A percentile compares a stretch with the other conserved stretches of the same genome.
phyloP scores from a whole-genome alignment of 2,797 vertebrate species.

The Erithacus rubecula region DNA sequence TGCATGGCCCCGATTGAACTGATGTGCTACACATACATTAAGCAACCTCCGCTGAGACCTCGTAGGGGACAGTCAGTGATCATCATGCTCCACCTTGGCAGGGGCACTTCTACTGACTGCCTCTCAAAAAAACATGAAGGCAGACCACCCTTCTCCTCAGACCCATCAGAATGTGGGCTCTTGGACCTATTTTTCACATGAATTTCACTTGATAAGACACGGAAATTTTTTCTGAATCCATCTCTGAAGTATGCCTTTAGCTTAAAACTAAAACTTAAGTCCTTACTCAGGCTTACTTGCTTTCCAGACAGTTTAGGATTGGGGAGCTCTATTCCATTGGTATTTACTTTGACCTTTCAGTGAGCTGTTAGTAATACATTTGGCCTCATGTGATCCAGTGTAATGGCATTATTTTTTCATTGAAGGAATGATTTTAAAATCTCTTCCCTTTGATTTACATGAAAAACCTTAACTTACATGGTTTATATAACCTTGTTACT shows the following conservation, averaged over 20 bases:
- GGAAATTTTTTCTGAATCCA: neutral
- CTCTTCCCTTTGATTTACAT: neutral
- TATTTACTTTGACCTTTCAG: neutral
- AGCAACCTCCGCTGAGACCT: neutral
- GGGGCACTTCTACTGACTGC: neutral
- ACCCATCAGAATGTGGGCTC: rapidly evolving
- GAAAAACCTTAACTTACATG: neutral
- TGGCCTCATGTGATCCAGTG: neutral
- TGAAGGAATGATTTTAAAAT: neutral
- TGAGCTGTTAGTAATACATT: neutral
- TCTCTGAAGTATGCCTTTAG: neutral
- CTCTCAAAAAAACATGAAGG: neutral
- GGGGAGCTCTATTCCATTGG: neutral
- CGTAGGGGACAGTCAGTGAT: neutral
- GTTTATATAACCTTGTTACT: neutral
- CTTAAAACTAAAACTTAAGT: neutral
- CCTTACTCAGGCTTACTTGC: neutral
- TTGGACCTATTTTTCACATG: neutral
- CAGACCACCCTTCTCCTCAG: neutral
- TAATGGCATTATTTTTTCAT: neutral
- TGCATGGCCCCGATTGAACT: neutral
- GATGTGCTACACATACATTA: neutral
- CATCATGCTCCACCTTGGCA: neutral
- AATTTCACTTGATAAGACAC: neutral
- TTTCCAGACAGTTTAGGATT: neutral